Evolutionary conservation across 2,797 vertebrate genomes (phyloP).

Genomic region (Rhabdophis nuchalis): DNA sequence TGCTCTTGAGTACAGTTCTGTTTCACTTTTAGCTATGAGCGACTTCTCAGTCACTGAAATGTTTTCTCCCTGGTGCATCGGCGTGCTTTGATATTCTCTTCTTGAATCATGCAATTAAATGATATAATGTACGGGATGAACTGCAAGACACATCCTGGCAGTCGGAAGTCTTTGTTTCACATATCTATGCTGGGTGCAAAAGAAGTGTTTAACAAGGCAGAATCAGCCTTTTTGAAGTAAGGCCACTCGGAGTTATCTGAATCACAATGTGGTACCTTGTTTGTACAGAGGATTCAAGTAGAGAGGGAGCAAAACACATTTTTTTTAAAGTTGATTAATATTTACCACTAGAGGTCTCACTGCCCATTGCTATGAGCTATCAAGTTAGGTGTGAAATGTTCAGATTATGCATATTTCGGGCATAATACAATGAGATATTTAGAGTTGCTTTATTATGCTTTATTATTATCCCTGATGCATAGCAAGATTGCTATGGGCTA

Average conservation of each 20-base stretch:
- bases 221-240: not conserved
- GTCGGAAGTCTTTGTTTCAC: not conserved
- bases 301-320: not conserved
- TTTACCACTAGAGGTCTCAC: constrained; percentile 18
- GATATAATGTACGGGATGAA: not conserved
- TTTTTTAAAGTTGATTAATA: not conserved
- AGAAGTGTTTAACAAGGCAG: not conserved
- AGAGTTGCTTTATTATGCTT: not conserved
- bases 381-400: not conserved
- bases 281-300: not conserved
- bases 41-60: not conserved
- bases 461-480: not conserved
- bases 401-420: not conserved
- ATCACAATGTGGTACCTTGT: not conserved
- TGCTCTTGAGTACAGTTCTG: not conserved
- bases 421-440: not conserved
- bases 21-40: not conserved
- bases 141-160: not conserved
- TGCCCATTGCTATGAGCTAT: not conserved
- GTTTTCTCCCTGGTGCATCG: not conserved
- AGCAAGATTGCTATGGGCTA: not conserved
- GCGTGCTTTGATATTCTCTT: not conserved
- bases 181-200: not conserved
- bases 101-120: not conserved
- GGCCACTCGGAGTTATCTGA: not conserved